phyloP scores from a whole-genome alignment of 2,888 invertebrate genomes.

The Eupithecia tripunctaria region DNA sequence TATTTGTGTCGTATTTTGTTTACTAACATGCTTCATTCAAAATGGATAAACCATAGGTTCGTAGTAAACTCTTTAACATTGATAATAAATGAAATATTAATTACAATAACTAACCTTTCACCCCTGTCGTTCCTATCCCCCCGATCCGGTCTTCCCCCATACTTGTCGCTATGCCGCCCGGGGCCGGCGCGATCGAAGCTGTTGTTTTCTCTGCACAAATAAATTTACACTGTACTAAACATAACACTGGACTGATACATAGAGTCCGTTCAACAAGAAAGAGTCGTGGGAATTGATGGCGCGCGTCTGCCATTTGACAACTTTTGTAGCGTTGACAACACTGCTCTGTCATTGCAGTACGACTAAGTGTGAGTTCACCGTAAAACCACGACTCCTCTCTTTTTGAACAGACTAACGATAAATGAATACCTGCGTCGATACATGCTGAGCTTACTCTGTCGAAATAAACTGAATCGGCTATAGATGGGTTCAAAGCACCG shows the following conservation, averaged over 20 bases:
- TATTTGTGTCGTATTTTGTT: too few relatives aligned
- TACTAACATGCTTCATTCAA: too few relatives aligned
- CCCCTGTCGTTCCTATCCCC: slow-evolving; percentile 51
- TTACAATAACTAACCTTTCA: slow-evolving; percentile 52
- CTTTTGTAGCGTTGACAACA: too few relatives aligned
- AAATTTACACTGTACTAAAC: slow-evolving; percentile 17
- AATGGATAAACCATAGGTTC: too few relatives aligned
- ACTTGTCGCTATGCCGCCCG: slow-evolving; percentile 75
- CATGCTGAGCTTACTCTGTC: slow-evolving; percentile 50
- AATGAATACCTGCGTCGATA: slow-evolving; percentile 56
- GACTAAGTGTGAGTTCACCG: too few relatives aligned
- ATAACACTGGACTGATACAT: slow-evolving; percentile 17
- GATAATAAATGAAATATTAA: background rate
- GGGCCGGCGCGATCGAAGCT: slow-evolving; percentile 73
- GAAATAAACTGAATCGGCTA: slow-evolving; percentile 45
- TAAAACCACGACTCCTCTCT: too few relatives aligned
- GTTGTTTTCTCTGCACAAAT: slow-evolving; percentile 66
- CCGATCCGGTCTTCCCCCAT: slow-evolving; percentile 59
- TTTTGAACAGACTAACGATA: too few relatives aligned
- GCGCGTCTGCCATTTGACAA: too few relatives aligned
- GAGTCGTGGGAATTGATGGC: too few relatives aligned
- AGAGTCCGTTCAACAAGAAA: too few relatives aligned
- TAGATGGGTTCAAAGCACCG: slow-evolving; percentile 73
- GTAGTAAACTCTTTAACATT: background rate
- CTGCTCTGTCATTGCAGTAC: too few relatives aligned